A percentile compares a stretch with the other conserved stretches of the same genome.
phyloP scores from a whole-genome alignment of 2,113 vertebrate species.

The Sinocyclocheilus maitianheensis region DNA sequence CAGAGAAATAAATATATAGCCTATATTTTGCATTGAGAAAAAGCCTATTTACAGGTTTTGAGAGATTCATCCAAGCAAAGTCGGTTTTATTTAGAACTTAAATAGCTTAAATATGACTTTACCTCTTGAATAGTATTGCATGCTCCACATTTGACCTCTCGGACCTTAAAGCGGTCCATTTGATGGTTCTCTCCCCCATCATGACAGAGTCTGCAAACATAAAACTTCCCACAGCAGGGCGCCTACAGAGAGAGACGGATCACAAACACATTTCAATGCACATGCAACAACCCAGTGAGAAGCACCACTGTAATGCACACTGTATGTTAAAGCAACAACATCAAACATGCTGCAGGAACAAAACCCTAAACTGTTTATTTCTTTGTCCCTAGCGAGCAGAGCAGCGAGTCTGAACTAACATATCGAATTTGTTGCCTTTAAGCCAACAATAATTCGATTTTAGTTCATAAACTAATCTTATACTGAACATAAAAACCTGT shows the following conservation, averaged over 20 bases:
- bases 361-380: neutral
- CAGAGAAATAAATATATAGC: too few species aligned
- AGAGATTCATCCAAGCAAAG: neutral
- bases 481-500: neutral
- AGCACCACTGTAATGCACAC: neutral
- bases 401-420: neutral
- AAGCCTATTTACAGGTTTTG: neutral
- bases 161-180: constrained; percentile 89
- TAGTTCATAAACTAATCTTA: neutral
- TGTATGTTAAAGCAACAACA: too few species aligned
- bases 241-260: constrained; percentile 73
- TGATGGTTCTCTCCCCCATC: constrained; percentile 85
- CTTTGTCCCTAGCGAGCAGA: neutral
- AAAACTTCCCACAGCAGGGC: constrained; percentile 92
- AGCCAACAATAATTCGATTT: neutral
- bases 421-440: neutral
- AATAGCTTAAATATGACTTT: constrained; percentile 32
- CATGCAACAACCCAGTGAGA: neutral
- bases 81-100: neutral
- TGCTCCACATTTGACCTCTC: constrained; percentile 83
- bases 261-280: neutral
- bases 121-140: constrained; percentile 86
- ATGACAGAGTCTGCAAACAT: constrained; percentile 91
- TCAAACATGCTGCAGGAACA: neutral
- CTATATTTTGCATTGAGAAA: neutral